A percentile compares a stretch with the other conserved stretches of the same genome.
Evolutionary conservation across 1,140 invertebrate genomes (phyloP).

Genomic region (Polypedilum vanderplanki): DNA sequence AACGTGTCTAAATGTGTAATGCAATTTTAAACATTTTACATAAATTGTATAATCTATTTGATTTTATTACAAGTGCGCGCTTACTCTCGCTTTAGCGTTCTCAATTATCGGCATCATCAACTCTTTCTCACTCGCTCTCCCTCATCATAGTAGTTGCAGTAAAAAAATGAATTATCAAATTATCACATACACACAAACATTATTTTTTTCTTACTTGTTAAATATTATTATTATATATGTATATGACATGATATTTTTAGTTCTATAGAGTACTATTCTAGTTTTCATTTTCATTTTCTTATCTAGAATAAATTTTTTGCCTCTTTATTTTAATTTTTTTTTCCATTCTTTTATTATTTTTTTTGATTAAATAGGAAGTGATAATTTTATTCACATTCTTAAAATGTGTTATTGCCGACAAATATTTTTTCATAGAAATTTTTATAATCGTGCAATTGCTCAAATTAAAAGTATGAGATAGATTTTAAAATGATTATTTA

Average conservation of each 20-base stretch:
- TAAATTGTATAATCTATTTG: conserved; percentile 1
- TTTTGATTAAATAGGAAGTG: too few species aligned
- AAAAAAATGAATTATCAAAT: not conserved
- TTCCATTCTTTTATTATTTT: too few species aligned
- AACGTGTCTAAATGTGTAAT: not conserved
- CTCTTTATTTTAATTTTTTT: not conserved
- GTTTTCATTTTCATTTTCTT: not conserved
- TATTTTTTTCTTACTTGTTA: not conserved
- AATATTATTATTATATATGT: conserved; percentile 3
- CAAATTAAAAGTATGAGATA: too few species aligned
- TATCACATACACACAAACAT: not conserved
- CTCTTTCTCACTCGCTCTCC: not conserved
- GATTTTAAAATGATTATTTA: too few species aligned
- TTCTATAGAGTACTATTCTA: conserved; percentile 7
- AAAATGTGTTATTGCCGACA: too few species aligned
- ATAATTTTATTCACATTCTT: too few species aligned
- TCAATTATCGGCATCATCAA: not conserved
- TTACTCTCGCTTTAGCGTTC: not conserved
- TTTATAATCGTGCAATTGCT: too few species aligned
- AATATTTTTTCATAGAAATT: too few species aligned
- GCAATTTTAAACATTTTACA: not conserved
- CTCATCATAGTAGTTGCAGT: not conserved
- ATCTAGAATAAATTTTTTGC: not conserved
- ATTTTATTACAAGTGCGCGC: not conserved
- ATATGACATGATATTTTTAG: conserved; percentile 5